Evolutionary conservation across 2,888 invertebrate genomes (phyloP), one percentile per base, ranked within the genome.

Genomic region (Mayetiola destructor): DNA sequence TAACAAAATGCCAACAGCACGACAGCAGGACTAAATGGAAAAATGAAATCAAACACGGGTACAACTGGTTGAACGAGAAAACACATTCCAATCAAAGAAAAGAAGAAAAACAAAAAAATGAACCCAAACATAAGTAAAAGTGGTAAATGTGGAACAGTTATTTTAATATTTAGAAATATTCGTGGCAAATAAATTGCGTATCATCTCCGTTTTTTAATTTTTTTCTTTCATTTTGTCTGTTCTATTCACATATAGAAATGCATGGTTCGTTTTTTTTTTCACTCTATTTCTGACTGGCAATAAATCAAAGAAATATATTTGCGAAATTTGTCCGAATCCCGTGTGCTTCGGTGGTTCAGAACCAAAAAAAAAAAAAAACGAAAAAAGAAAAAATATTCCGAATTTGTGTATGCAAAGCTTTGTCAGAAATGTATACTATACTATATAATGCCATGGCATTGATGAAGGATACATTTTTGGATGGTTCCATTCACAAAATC

Each of bases 301-400:
- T 48, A 48, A 48, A 48, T 48, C 48, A 48, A 48, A 48, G 48
- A 48, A 48, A 48, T 48, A 16, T 48, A 48, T 48, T 48, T 48
- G 48, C 27, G 14, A 48, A 48, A 48, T 48, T 48, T 48, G 48
- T 48, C 48, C 27, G 27, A 48, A 40, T n/a, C 29, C 48, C 48
- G 27, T 48, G 48, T 48, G 23, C n/a, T n/a, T n/a, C n/a, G n/a
- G n/a, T n/a, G n/a, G n/a, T n/a, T n/a, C n/a, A n/a, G n/a, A n/a
- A n/a, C n/a, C n/a, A n/a, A n/a, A n/a, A n/a, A n/a, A n/a, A n/a
- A n/a, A n/a, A 48, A 27, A 27, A 23, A 27, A 27, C 48, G 23
- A 27, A 48, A n/a, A 48, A 23, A 14, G 27, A 48, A 48, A n/a
- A 27, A 14, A 27, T 48, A n/a, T 48, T n/a, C 29, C 9, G 48